Percentiles rank a stretch among this genome's conserved stretches.
Evolutionary conservation across 2,888 invertebrate genomes (phyloP).

Genomic region (Hypselothyrea guttata): DNA sequence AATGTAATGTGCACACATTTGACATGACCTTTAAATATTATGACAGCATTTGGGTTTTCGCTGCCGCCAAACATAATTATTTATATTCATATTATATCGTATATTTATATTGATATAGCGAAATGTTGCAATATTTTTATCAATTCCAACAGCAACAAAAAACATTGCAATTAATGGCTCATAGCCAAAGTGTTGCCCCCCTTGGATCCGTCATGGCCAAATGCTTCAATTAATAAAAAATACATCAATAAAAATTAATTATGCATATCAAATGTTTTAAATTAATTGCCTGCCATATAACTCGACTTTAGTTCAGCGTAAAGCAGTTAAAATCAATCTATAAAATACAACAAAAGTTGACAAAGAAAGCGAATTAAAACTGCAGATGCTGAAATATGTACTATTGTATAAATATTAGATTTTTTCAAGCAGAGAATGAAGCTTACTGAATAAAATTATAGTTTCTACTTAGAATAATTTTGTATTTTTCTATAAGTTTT

Average conservation of each 20-base stretch:
- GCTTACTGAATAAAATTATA: no score
- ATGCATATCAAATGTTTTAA: conserved; percentile 12
- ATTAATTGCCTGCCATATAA: conserved; percentile 10
- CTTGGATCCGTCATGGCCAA: conserved; percentile 17
- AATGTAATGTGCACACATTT: conserved; percentile 51
- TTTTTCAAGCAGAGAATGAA: no score
- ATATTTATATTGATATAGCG: conserved; percentile 8
- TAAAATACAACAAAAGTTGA: no score
- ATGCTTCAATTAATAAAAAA: conserved; percentile 36
- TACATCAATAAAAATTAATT: conserved; percentile 24
- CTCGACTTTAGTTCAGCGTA: neutral
- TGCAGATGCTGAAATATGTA: no score
- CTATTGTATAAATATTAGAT: no score
- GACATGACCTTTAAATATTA: conserved; percentile 53
- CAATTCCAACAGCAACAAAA: conserved; percentile 11
- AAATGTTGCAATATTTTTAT: conserved; percentile 13
- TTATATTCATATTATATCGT: conserved; percentile 20
- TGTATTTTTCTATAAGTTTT: no score
- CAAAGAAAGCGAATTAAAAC: no score
- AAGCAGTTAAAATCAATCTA: neutral
- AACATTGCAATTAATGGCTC: conserved; percentile 26
- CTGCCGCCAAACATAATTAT: conserved; percentile 38
- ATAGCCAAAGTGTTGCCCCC: conserved; percentile 7
- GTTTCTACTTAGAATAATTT: no score
- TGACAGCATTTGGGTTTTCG: conserved; percentile 53